A percentile compares a stretch with the other conserved stretches of the same genome.
phyloP scores from a whole-genome alignment of 2,797 vertebrate genomes.

The Scyliorhinus canicula region DNA sequence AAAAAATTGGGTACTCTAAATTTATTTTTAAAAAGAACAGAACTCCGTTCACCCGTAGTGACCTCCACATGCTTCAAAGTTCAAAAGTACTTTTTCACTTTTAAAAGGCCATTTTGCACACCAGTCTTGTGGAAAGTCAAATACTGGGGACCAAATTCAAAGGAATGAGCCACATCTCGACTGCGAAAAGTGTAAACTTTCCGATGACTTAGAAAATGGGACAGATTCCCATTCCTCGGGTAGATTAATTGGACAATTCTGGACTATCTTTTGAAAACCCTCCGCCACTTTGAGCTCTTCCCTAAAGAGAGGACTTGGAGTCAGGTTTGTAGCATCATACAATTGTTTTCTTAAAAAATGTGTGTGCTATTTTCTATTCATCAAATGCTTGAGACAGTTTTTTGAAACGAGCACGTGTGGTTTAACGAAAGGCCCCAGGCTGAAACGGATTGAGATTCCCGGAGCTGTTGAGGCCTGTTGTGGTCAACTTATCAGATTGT shows the following conservation, averaged over 20 bases:
- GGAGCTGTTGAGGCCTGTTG: neutral
- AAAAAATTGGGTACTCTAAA: too few species aligned
- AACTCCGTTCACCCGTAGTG: neutral
- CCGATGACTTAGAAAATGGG: too few species aligned
- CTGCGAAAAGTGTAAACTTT: neutral
- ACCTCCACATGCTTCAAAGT: neutral
- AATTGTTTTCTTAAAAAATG: neutral
- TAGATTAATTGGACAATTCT: neutral
- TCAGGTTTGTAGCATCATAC: neutral
- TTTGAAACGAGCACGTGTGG: neutral
- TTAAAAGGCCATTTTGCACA: neutral
- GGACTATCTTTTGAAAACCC: neutral
- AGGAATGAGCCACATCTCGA: neutral
- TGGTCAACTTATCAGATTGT: neutral
- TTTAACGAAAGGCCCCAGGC: neutral
- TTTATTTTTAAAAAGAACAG: too few species aligned
- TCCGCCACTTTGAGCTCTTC: neutral
- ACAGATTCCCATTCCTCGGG: too few species aligned
- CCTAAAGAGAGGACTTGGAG: neutral
- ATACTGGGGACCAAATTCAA: neutral
- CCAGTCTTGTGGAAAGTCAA: neutral
- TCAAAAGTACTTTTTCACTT: neutral
- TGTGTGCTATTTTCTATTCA: neutral
- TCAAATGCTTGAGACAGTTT: neutral
- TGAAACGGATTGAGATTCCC: neutral